Base-by-base conservation (phyloP, 1,140 invertebrate species). In the Monochamus saltuarius region DNA sequence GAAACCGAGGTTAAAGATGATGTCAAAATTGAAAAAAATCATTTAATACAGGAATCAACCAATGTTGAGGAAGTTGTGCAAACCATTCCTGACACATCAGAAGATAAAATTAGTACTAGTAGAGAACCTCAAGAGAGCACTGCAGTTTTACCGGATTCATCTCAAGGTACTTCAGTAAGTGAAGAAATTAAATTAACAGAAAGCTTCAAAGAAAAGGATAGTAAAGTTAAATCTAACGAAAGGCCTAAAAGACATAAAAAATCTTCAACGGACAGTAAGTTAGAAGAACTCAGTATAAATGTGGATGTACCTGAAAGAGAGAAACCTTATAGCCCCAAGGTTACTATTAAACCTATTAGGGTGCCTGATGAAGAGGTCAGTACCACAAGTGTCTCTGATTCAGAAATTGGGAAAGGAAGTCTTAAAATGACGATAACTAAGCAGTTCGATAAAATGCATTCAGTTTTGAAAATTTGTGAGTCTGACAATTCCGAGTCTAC, bases 391-490 rank as follows among this genome's bases (percentile, higher is more conserved):
- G 55, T 43, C 14, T 64, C 55, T 37, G 65, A 69, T 29, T 43
- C 58, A 19, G 63, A 53, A 56, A 60, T 43, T 47, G 4, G 42
- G 43, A 70, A 72, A 56, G 68, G 66, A 10, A 67, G 66, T n/a
- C 51, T 77, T 29, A 75, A 75, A 64, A 72, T 75, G 36, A 75
- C 74, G 1, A 75, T 75, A 29, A 73, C 72, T 9, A 75, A 75
- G 65, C 71, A 71, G 60, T 68, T 69, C n/a, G 72, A 73, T 56
- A 75, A 72, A 16, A 63, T 62, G 51, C 69, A 72, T 67, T 75
- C 74, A 1, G 74, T 76, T 45, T 56, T 76, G 36, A 76, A 75
- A 52, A 70, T 74, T 13, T 73, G 62, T 52, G 67, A 73, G 57
- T 66, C 69, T 0, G 67, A 73, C 9, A 67, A 73, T 59, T 67